phyloP scores from a whole-genome alignment of 2,888 invertebrate genomes.

The Serripes groenlandicus region DNA sequence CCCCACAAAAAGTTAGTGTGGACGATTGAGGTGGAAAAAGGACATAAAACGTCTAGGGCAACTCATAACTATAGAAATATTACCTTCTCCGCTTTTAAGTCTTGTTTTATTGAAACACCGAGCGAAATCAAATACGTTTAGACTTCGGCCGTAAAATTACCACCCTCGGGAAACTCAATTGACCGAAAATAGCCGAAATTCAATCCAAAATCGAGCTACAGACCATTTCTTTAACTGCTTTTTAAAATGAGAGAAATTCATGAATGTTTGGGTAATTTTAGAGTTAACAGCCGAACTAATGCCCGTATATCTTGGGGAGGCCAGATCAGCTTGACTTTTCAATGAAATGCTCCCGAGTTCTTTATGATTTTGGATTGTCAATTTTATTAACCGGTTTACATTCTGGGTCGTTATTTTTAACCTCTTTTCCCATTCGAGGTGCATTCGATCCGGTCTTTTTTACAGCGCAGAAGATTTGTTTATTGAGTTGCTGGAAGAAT shows the following conservation, averaged over 20 bases:
- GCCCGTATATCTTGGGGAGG: slow-evolving; percentile 6
- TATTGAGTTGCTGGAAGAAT: slow-evolving; percentile 53
- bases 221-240: slow-evolving; percentile 17
- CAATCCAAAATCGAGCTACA: slow-evolving; percentile 38
- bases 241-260: slow-evolving; percentile 7
- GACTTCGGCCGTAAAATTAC: slow-evolving; percentile 63
- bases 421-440: not conserved
- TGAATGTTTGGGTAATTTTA: slow-evolving; percentile 6
- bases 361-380: slow-evolving; percentile 23
- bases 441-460: slow-evolving; percentile 18
- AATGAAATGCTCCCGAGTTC: slow-evolving; percentile 15
- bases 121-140: slow-evolving; percentile 65
- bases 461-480: slow-evolving; percentile 40
- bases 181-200: slow-evolving; percentile 68
- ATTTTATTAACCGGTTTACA: slow-evolving; percentile 15
- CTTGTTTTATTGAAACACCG: slow-evolving; percentile 63
- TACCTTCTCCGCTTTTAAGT: slow-evolving; percentile 70
- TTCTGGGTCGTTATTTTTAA: not conserved
- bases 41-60: slow-evolving; percentile 68
- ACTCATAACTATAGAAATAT: slow-evolving; percentile 78
- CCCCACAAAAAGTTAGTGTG: slow-evolving; percentile 61
- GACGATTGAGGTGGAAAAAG: slow-evolving; percentile 60
- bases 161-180: slow-evolving; percentile 63
- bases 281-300: not conserved
- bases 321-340: slow-evolving; percentile 11